A percentile compares a stretch with the other conserved stretches of the same genome.
Conservation (phyloP, 1,140 invertebrate species). For the Lasaia peninsularis region DNA sequence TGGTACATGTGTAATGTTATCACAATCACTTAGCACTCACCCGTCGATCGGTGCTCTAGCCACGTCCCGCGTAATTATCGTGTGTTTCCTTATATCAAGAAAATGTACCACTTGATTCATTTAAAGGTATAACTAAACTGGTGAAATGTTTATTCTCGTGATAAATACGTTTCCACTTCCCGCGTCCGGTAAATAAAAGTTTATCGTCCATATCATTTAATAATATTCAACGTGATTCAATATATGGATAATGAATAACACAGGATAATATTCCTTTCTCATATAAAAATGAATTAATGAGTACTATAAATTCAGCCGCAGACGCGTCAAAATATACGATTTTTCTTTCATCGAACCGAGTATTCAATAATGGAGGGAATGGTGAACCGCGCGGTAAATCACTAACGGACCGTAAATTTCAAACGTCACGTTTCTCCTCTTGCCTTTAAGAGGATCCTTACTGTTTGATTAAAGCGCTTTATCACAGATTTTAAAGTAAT, state of each 20-base stretch:
- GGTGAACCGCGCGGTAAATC: conserved; percentile 58
- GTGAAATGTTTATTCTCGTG: too few species aligned
- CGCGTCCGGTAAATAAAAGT: too few species aligned
- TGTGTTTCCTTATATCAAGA: too few species aligned
- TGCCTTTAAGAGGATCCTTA: neutral
- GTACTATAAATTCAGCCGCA: conserved; percentile 53
- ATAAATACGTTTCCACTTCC: too few species aligned
- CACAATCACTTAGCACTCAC: too few species aligned
- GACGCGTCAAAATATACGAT: conserved; percentile 65
- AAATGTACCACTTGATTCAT: too few species aligned
- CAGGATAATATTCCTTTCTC: conserved; percentile 51
- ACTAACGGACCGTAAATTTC: conserved; percentile 40
- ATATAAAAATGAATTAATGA: conserved; percentile 54
- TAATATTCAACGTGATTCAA: too few species aligned
- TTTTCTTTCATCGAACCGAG: conserved; percentile 61
- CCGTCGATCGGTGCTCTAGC: too few species aligned
- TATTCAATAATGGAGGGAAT: conserved; percentile 62
- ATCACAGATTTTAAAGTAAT: neutral
- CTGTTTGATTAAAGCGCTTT: conserved; percentile 2
- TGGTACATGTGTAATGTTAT: too few species aligned
- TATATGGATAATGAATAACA: neutral
- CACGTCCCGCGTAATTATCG: too few species aligned
- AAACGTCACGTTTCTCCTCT: conserved; percentile 33
- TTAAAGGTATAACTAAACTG: too few species aligned
- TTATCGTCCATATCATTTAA: too few species aligned